Conservation (phyloP, 2,113 vertebrate genomes). For the Strix aluco region DNA sequence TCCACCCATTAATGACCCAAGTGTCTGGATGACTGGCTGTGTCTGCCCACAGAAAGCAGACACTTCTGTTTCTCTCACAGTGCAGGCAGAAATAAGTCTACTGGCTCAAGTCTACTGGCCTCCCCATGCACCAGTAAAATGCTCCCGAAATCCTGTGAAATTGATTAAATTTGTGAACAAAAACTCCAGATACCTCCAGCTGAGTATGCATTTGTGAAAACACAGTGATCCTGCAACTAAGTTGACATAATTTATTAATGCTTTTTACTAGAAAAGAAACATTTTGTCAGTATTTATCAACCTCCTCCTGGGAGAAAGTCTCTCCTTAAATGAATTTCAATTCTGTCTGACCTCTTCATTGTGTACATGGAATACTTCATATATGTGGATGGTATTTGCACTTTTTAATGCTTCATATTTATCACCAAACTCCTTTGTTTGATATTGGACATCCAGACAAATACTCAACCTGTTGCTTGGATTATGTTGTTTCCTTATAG, state of each 20-base stretch:
- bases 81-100: neutral
- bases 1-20: neutral
- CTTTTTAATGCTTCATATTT: neutral
- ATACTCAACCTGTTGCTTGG: neutral
- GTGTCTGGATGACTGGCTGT: neutral
- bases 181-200: neutral
- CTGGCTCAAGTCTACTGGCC: neutral
- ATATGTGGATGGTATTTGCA: neutral
- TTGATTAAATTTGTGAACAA: neutral
- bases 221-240: neutral
- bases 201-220: neutral
- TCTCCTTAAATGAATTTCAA: neutral
- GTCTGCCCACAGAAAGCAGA: neutral
- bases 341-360: neutral
- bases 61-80: rapidly evolving
- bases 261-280: neutral
- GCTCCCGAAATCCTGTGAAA: neutral
- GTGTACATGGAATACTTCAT: neutral
- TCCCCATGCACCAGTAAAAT: neutral
- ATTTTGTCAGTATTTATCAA: neutral
- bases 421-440: neutral
- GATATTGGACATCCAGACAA: neutral
- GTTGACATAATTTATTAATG: neutral
- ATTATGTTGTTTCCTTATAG: neutral
- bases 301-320: neutral